phyloP scores from a whole-genome alignment of 1,140 invertebrate species.

The Diorhabda elongata region DNA sequence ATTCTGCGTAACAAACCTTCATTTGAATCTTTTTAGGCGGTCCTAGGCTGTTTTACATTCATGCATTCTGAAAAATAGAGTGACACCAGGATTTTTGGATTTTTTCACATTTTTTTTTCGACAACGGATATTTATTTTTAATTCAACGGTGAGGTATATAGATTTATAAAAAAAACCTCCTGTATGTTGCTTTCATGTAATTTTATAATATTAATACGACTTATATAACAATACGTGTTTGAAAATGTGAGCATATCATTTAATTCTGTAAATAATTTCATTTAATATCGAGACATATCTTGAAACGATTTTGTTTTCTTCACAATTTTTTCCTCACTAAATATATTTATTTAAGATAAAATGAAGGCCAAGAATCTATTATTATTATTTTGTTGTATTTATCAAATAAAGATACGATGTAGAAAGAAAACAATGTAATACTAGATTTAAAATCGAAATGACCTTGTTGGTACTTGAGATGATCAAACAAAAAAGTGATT shows the following conservation, averaged over 20 bases:
- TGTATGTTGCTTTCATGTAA: too few species aligned
- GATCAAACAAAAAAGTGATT: background rate
- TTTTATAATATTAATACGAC: too few species aligned
- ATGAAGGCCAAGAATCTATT: slow-evolving; percentile 13
- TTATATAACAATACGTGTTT: too few species aligned
- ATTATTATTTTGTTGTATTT: slow-evolving; percentile 14
- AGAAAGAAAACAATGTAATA: slow-evolving; percentile 15
- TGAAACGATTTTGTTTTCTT: slow-evolving; percentile 10
- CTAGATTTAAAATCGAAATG: slow-evolving; percentile 11
- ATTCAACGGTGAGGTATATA: too few species aligned
- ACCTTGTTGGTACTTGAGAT: slow-evolving; percentile 14
- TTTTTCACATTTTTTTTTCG: too few species aligned
- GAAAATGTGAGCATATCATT: background rate
- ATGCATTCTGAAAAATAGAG: too few species aligned
- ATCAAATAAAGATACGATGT: slow-evolving; percentile 11
- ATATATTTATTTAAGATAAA: slow-evolving; percentile 16
- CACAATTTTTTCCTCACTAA: slow-evolving; percentile 6
- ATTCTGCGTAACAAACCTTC: too few species aligned
- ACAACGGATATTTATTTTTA: too few species aligned
- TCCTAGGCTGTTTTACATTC: too few species aligned
- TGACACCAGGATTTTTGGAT: too few species aligned
- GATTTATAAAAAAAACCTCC: too few species aligned
- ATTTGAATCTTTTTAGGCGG: too few species aligned
- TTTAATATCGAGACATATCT: slow-evolving; percentile 4
- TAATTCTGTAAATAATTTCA: background rate